A percentile compares a stretch with the other conserved stretches of the same genome.
phyloP scores from a whole-genome alignment of 2,797 vertebrate genomes.

The Aulostomus chinensis region DNA sequence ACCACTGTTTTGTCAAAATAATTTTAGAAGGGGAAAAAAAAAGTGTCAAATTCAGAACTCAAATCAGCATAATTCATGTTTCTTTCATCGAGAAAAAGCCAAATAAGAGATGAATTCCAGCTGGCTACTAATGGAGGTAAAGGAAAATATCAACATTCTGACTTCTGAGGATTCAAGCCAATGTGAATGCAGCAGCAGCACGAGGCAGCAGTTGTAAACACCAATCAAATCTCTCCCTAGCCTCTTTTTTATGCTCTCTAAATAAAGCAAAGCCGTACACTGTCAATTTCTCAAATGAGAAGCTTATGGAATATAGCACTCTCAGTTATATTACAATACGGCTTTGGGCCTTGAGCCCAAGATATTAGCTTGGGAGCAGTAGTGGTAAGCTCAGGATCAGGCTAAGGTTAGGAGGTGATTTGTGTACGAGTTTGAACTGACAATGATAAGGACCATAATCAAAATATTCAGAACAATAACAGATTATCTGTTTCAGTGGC shows the following conservation, averaged over 20 bases:
- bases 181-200: slow-evolving; percentile 12
- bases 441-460: slow-evolving; percentile 52
- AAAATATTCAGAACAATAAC: slow-evolving; percentile 68
- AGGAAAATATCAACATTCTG: slow-evolving; percentile 1
- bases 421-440: slow-evolving; percentile 59
- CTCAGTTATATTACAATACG: slow-evolving; percentile 45
- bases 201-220: slow-evolving; percentile 44
- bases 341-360: slow-evolving; percentile 26
- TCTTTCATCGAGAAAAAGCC: neutral
- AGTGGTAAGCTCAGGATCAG: slow-evolving; percentile 45
- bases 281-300: slow-evolving; percentile 48
- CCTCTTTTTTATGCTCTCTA: slow-evolving; percentile 34
- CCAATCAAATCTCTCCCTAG: slow-evolving; percentile 40
- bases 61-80: neutral
- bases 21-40: neutral
- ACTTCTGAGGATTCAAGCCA: slow-evolving; percentile 12
- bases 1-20: too few relatives aligned
- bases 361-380: slow-evolving; percentile 50
- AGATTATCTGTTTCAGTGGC: slow-evolving; percentile 55
- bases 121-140: neutral
- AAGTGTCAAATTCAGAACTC: neutral
- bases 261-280: slow-evolving; percentile 49
- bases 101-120: neutral
- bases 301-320: slow-evolving; percentile 52
- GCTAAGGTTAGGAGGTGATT: slow-evolving; percentile 51